Evolutionary conservation across 2,797 vertebrate genomes (phyloP).

Genomic region (Sebastiscus tertius): DNA sequence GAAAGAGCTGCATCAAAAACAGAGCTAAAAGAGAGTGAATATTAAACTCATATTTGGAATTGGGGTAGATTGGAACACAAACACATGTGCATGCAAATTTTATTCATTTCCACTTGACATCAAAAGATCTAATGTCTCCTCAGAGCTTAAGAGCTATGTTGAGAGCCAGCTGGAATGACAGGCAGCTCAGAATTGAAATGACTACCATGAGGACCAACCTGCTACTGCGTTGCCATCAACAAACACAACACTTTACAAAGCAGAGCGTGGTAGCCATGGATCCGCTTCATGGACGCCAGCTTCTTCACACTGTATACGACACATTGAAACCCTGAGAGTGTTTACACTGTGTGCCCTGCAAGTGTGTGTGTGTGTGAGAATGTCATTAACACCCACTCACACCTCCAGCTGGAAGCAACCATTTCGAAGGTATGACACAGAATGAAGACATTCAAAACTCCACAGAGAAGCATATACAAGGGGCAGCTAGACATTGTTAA

Average conservation of each 20-base stretch:
- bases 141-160: not conserved
- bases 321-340: constrained; percentile 1
- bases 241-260: constrained; percentile 15
- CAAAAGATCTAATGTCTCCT: constrained; percentile 12
- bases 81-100: not conserved
- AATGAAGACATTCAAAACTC: constrained; percentile 1
- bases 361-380: not conserved
- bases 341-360: not conserved
- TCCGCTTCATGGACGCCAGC: constrained; percentile 1
- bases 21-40: not conserved
- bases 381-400: not conserved
- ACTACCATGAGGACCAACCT: not conserved
- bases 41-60: not conserved
- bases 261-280: constrained; percentile 20
- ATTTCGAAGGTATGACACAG: not conserved
- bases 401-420: constrained; percentile 3
- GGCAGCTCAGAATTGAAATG: constrained; percentile 11
- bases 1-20: not conserved
- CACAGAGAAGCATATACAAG: not conserved
- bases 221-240: constrained; percentile 26
- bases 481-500: not conserved
- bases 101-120: not conserved
- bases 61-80: not conserved
- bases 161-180: not conserved
- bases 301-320: not conserved